A percentile compares a stretch with the other conserved stretches of the same genome.
Conservation (phyloP, 2,888 invertebrate species). For the Cryptocephalus primarius region DNA sequence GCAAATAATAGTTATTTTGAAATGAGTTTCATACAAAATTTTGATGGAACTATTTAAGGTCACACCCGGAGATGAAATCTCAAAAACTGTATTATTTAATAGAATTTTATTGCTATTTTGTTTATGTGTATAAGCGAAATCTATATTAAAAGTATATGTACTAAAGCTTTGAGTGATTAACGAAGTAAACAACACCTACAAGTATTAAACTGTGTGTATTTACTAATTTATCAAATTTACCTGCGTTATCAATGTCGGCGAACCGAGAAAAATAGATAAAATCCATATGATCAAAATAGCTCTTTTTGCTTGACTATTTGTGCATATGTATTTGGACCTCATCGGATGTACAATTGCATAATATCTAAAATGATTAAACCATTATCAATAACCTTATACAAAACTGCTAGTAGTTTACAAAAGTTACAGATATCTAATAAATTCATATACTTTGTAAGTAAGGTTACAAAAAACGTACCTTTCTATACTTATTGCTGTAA, state of each 20-base stretch:
- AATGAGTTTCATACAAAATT: too few species aligned
- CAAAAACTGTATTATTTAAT: too few species aligned
- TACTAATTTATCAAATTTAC: constrained; percentile 31
- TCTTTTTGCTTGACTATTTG: constrained; percentile 50
- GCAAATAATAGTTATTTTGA: too few species aligned
- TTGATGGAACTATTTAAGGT: too few species aligned
- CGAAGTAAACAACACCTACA: too few species aligned
- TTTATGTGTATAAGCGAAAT: too few species aligned
- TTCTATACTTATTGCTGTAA: constrained; percentile 62
- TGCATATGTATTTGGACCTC: constrained; percentile 56
- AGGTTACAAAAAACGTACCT: constrained; percentile 40
- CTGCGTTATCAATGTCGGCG: constrained; percentile 51
- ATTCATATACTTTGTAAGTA: neutral
- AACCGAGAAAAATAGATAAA: constrained; percentile 46
- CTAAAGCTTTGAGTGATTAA: too few species aligned
- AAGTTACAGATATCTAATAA: too few species aligned
- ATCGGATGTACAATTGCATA: constrained; percentile 62
- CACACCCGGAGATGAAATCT: too few species aligned
- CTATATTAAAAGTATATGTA: too few species aligned
- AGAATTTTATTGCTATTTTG: too few species aligned
- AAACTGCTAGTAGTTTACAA: neutral
- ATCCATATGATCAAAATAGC: constrained; percentile 52
- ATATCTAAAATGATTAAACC: constrained; percentile 40
- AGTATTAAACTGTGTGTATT: neutral
- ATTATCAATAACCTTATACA: neutral